A percentile compares a stretch with the other conserved stretches of the same genome.
Evolutionary conservation across 2,888 invertebrate species (phyloP).

Genomic region (Rutpela maculata): DNA sequence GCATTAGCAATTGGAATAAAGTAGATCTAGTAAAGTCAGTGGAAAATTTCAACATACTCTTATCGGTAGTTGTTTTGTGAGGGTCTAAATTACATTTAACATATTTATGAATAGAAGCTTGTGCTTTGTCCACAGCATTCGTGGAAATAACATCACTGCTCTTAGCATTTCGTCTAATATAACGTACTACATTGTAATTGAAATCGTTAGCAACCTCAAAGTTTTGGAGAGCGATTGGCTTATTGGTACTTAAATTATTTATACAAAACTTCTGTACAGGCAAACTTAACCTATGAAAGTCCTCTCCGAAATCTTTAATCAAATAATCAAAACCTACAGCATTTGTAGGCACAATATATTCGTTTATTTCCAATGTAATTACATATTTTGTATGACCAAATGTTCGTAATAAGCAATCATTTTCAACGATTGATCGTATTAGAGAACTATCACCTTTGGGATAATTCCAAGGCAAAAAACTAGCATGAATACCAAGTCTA

Average conservation of each 20-base stretch:
- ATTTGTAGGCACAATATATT: constrained; percentile 79
- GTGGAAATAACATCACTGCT: constrained; percentile 59
- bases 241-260: constrained; percentile 60
- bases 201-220: constrained; percentile 65
- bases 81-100: constrained; percentile 64
- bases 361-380: constrained; percentile 79
- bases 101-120: constrained; percentile 69
- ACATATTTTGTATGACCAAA: constrained; percentile 75
- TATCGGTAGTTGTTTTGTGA: constrained; percentile 64
- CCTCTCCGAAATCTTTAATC: constrained; percentile 75
- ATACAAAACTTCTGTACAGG: constrained; percentile 70
- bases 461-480: constrained; percentile 81
- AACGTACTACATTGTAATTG: constrained; percentile 62
- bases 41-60: constrained; percentile 67
- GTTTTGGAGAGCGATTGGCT: constrained; percentile 70
- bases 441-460: constrained; percentile 75
- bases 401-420: constrained; percentile 81
- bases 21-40: constrained; percentile 70
- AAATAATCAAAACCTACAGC: constrained; percentile 77
- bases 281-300: constrained; percentile 62
- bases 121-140: constrained; percentile 62
- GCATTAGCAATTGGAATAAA: constrained; percentile 68
- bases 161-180: constrained; percentile 63
- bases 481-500: constrained; percentile 72
- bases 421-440: constrained; percentile 76